Evolutionary conservation across 2,797 vertebrate species (phyloP).

Genomic region (Dryobates pubescens): DNA sequence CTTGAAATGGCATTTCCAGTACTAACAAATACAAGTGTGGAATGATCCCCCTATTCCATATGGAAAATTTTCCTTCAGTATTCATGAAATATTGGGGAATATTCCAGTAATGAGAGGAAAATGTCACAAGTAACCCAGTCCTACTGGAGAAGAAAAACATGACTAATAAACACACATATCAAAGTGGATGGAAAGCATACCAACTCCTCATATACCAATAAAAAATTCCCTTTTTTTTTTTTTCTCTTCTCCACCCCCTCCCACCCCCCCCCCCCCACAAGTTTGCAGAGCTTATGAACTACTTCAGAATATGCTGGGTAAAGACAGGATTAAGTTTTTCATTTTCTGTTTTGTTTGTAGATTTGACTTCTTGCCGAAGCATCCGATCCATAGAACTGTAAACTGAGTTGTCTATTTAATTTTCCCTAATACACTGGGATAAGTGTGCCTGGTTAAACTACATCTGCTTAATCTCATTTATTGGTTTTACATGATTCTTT

Average conservation of each 20-base stretch:
- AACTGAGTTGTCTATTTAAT: background rate
- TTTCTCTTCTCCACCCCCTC: too few relatives aligned
- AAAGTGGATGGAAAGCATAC: background rate
- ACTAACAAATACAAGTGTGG: slow-evolving; percentile 45
- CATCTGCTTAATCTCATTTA: background rate
- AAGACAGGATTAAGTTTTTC: background rate
- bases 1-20: slow-evolving; percentile 66
- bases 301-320: background rate
- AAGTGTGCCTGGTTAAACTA: background rate
- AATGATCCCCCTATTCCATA: slow-evolving; percentile 19
- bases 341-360: background rate
- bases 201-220: background rate
- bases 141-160: background rate
- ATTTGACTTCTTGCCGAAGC: background rate
- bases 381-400: background rate
- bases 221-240: background rate
- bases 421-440: background rate
- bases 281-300: background rate
- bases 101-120: background rate
- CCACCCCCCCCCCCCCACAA: background rate
- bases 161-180: background rate
- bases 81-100: slow-evolving; percentile 35
- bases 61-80: background rate
- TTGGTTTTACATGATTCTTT: background rate
- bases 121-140: background rate